A percentile compares a stretch with the other conserved stretches of the same genome.
These are phyloP conservation scores for Brachyistius frenatus DNA, from an alignment of 2,113 vertebrate genomes.

Conservation along the genomic window DNA sequence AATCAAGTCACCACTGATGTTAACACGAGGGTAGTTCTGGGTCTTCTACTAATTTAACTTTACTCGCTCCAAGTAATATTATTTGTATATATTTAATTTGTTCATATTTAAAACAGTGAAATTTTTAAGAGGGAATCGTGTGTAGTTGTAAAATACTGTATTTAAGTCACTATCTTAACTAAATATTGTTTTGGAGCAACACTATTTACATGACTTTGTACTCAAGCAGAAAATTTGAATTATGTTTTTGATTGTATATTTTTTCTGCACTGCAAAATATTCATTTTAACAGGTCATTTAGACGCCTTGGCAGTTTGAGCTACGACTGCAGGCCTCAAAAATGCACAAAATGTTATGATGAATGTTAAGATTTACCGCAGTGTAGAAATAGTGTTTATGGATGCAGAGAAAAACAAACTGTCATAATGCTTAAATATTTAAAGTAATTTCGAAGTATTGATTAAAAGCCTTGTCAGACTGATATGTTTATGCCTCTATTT, in stretches of 20 bases:
- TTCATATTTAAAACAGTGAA: slow-evolving; percentile 68
- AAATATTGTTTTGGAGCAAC: slow-evolving; percentile 43
- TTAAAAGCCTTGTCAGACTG: slow-evolving; percentile 39
- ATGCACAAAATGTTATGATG: slow-evolving; percentile 4
- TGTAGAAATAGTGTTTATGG: slow-evolving; percentile 16
- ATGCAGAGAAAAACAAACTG: neutral
- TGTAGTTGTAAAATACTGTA: slow-evolving; percentile 64
- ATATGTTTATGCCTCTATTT: slow-evolving; percentile 2
- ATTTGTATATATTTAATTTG: slow-evolving; percentile 72
- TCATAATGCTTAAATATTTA: slow-evolving; percentile 47
- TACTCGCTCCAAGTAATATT: slow-evolving; percentile 50
- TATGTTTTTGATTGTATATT: neutral
- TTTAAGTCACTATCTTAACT: slow-evolving; percentile 57
- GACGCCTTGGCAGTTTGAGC: too few relatives aligned
- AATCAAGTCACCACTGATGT: slow-evolving; percentile 10
- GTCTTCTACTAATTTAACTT: slow-evolving; percentile 61
- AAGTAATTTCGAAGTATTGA: slow-evolving; percentile 46
- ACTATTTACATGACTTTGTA: slow-evolving; percentile 18
- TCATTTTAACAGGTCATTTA: neutral
- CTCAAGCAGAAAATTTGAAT: neutral
- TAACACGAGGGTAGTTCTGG: slow-evolving; percentile 14
- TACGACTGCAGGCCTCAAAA: neutral
- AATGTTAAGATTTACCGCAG: slow-evolving; percentile 26
- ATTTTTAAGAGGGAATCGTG: slow-evolving; percentile 14
- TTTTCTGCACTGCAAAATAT: slow-evolving; percentile 28